Conservation (phyloP, 2,113 vertebrate species). For the Pygathrix nemaeus region DNA sequence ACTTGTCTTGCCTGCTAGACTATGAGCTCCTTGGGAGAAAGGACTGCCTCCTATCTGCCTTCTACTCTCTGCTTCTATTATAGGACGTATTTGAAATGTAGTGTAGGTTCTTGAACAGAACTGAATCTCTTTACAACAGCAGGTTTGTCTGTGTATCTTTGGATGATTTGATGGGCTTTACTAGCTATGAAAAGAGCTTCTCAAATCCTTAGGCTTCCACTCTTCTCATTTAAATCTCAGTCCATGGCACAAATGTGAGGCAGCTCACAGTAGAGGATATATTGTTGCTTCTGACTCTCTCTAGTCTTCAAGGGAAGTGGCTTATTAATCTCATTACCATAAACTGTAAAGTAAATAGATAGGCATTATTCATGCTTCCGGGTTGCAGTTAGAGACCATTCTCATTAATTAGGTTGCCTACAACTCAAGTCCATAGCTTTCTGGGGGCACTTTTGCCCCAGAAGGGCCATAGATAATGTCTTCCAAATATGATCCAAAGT, state of each 20-base stretch:
- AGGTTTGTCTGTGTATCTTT: neutral
- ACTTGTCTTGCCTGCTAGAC: neutral
- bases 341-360: neutral
- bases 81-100: neutral
- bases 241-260: neutral
- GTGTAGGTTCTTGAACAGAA: neutral
- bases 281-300: neutral
- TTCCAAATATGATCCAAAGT: conserved; percentile 43
- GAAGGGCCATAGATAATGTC: neutral
- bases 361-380: neutral
- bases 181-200: neutral
- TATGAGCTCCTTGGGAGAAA: neutral
- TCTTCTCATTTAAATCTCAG: neutral
- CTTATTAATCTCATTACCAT: conserved; percentile 14
- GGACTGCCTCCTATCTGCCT: neutral
- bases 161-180: neutral
- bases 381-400: neutral
- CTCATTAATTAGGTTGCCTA: conserved; percentile 27
- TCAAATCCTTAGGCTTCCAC: neutral
- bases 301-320: neutral
- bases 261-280: neutral
- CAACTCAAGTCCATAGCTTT: conserved; percentile 38
- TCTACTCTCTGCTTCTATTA: neutral
- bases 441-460: neutral
- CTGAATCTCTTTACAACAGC: neutral